phyloP scores from a whole-genome alignment of 2,113 vertebrate species.

The Rhodinocichla rosea region DNA sequence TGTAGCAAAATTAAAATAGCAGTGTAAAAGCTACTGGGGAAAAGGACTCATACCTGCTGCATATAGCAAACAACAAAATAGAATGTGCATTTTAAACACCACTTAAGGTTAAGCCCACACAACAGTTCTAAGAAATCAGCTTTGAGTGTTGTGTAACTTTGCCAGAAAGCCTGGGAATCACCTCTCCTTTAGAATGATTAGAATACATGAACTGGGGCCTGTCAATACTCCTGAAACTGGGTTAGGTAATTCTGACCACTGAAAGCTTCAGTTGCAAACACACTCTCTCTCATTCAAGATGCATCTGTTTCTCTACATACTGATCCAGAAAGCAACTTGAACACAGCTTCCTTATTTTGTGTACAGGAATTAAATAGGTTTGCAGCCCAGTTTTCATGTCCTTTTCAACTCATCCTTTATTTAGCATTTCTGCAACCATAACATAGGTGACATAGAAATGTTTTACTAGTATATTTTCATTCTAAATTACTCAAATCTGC shows the following conservation, averaged over 20 bases:
- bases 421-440: not conserved
- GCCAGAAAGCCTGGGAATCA: not conserved
- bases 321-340: not conserved
- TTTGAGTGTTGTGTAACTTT: not conserved
- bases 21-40: not conserved
- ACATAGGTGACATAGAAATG: not conserved
- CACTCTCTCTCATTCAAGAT: not conserved
- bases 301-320: not conserved
- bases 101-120: not conserved
- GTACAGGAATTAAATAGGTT: not conserved
- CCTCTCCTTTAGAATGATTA: not conserved
- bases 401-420: not conserved
- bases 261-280: not conserved
- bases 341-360: not conserved
- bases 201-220: not conserved
- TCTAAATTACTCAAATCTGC: not conserved
- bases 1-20: not conserved
- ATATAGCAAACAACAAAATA: not conserved
- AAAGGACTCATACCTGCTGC: not conserved
- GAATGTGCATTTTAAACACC: not conserved
- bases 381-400: not conserved
- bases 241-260: not conserved
- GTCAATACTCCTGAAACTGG: not conserved
- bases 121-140: not conserved
- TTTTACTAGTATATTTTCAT: not conserved